These are phyloP conservation scores for Sitta europaea DNA, from an alignment of 2,113 vertebrate species.

Conservation along the genomic window DNA sequence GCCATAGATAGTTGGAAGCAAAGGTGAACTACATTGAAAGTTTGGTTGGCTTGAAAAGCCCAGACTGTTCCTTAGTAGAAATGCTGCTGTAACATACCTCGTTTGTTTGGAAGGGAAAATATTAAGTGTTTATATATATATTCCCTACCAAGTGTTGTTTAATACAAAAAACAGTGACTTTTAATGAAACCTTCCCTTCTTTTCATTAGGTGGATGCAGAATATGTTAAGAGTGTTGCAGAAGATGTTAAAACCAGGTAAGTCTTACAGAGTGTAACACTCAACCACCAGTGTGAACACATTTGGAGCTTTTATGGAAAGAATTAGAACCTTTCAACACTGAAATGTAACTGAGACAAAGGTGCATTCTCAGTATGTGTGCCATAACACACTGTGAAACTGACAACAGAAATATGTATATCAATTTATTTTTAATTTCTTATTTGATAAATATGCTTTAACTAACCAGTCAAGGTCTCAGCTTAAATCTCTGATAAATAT, in stretches of 20 bases:
- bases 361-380: neutral
- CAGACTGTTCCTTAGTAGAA: neutral
- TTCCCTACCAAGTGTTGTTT: neutral
- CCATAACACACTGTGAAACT: neutral
- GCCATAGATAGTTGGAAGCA: neutral
- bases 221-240: constrained; percentile 74
- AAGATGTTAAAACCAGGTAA: constrained; percentile 77
- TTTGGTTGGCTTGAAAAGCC: neutral
- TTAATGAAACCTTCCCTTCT: neutral
- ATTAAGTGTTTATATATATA: neutral
- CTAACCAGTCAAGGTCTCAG: neutral
- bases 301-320: neutral
- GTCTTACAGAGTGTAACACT: neutral
- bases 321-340: neutral
- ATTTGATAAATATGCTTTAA: neutral
- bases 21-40: neutral
- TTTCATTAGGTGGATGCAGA: constrained; percentile 72
- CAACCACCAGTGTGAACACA: neutral
- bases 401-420: neutral
- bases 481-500: neutral
- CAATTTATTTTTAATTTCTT: neutral
- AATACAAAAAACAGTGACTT: neutral
- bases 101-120: neutral
- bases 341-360: neutral
- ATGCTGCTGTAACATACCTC: neutral